Evolutionary conservation across 2,888 invertebrate species (phyloP).

Genomic region (Dasypogon diadema): DNA sequence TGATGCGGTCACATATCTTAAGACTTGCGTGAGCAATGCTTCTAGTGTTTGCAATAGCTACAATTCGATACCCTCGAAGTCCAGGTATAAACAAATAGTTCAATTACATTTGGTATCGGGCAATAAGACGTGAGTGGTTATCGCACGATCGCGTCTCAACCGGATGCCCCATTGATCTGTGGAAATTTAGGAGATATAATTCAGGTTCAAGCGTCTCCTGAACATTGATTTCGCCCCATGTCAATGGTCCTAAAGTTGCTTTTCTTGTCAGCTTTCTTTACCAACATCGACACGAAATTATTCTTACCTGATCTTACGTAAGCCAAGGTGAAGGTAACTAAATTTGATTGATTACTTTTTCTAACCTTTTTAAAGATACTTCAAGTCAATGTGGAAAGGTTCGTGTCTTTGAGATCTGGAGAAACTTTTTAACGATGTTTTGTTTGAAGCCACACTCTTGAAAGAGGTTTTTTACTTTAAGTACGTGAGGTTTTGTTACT

Average conservation of each 20-base stretch:
- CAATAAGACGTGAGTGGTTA: background rate
- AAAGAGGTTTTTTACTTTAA: too few species aligned
- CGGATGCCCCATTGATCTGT: constrained; percentile 6
- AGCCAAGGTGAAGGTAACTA: constrained; percentile 24
- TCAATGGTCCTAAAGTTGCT: background rate
- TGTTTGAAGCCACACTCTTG: too few species aligned
- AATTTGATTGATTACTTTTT: background rate
- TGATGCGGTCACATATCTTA: background rate
- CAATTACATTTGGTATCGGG: background rate
- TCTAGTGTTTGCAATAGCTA: background rate
- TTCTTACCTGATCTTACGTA: constrained; percentile 5
- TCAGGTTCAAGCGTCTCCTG: background rate
- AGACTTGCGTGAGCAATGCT: constrained; percentile 5
- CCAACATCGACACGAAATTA: background rate
- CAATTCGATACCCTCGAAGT: background rate
- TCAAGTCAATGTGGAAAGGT: too few species aligned
- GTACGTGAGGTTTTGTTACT: too few species aligned
- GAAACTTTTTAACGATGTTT: too few species aligned
- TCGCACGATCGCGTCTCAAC: background rate
- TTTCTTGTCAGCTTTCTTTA: constrained; percentile 22
- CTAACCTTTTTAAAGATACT: background rate
- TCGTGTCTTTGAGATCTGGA: too few species aligned
- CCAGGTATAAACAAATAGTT: constrained; percentile 33
- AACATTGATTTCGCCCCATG: background rate
- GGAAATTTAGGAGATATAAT: background rate